phyloP scores from a whole-genome alignment of 2,797 vertebrate species.

The Cynodonichthys magdalenae region DNA sequence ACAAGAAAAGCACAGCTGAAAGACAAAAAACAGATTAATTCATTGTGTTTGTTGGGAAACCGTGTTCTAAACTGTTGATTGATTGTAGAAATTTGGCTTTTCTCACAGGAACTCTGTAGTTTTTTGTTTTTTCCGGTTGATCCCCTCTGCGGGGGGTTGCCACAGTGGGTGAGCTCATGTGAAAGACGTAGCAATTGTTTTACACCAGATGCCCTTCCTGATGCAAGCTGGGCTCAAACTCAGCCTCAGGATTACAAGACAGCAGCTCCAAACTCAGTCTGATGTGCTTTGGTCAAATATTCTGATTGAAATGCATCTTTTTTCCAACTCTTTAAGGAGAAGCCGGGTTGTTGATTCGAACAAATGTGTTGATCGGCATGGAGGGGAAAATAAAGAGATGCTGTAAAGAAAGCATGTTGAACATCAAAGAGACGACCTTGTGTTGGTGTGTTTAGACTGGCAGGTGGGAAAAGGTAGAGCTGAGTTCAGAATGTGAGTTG shows the following conservation, averaged over 20 bases:
- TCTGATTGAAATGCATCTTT: slow-evolving; percentile 8
- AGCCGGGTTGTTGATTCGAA: background rate
- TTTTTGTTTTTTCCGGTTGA: no score
- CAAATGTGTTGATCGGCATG: slow-evolving; percentile 1
- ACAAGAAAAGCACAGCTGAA: background rate
- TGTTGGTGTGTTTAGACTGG: slow-evolving; percentile 19
- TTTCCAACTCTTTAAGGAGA: background rate
- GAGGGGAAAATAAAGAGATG: slow-evolving; percentile 1
- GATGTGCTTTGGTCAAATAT: slow-evolving; percentile 25
- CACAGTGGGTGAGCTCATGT: no score
- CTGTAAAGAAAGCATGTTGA: background rate
- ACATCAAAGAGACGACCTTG: background rate
- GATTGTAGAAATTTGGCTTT: background rate
- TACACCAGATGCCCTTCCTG: no score
- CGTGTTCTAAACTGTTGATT: background rate
- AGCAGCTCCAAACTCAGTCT: background rate
- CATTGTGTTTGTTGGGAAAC: background rate
- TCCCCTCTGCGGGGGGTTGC: no score
- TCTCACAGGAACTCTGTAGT: background rate
- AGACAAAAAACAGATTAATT: background rate
- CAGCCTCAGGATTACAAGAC: no score
- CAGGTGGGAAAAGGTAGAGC: background rate
- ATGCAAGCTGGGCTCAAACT: no score
- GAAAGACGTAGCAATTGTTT: no score
- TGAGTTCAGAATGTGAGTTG: slow-evolving; percentile 25